Base-by-base conservation (phyloP, 2,797 vertebrate species). In the Pseudochaenichthys georgianus region DNA sequence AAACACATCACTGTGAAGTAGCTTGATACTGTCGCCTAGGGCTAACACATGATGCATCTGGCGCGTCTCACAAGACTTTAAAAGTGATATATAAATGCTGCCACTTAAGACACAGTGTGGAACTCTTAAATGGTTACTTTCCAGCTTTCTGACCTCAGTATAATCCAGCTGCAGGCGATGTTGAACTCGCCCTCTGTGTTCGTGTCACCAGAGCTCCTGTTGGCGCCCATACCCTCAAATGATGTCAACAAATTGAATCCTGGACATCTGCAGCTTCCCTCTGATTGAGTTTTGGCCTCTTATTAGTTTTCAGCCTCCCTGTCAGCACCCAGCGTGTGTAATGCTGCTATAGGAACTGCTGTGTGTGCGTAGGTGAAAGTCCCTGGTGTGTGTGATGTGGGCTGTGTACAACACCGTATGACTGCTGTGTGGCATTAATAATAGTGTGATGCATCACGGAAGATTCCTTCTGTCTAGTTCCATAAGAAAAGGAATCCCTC, bases 251-350 rank as follows among this genome's bases (percentile, higher is more conserved):
- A 67, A 90, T 73, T 83, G 57, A 81, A 83, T 88, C 66, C 34
- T 21, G 52, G 61, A 86, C 78, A 70, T 83, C 65, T 66, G 55
- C 57, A 63, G 79, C 73, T 60, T 75, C 52, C 73, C 52, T 64
- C 52, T 70, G 71, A 88, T 87, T 45, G 43, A 78, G 52, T 87
- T 75, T 78, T 78, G 78, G 73, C 78, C 55, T 78, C 38, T 74
- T 78, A 78, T 85, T 75, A 87, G 70, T 80, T 76, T 51, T 17
- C 48, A 38, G 59, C 59, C 68, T 72, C 61, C 28, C 42, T 70
- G 75, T 78, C 68, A 75, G 46, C 77, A 69, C 80, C 68, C 48
- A 63, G 81, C 55, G 51, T 69, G 55, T 74, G 51, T 51, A 57
- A 54, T 16, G 34, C 67, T 59, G 70, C 45, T 7, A 8, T 51